Conservation (phyloP, 2,888 invertebrate species). For the Conus canariensis region DNA sequence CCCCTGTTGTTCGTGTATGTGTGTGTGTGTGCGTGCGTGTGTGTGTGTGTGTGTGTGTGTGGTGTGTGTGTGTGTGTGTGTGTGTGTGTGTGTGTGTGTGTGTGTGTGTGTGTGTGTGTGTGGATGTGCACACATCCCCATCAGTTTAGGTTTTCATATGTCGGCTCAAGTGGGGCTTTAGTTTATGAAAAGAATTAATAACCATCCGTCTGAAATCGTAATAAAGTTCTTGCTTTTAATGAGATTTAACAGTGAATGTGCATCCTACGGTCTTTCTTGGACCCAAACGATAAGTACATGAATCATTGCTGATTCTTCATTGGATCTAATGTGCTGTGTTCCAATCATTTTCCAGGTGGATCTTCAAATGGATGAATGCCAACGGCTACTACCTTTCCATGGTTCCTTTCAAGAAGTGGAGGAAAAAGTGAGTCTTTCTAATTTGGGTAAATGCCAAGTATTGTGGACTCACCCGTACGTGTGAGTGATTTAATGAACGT, state of each 20-base stretch:
- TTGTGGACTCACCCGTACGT: background rate
- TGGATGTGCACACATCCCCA: background rate
- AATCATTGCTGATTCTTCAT: background rate
- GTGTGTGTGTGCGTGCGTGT: conserved; percentile 7
- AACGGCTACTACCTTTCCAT: conserved; percentile 75
- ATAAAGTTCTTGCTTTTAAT: no score
- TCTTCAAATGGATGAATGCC: conserved; percentile 77
- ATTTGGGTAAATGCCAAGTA: background rate
- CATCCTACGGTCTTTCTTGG: no score
- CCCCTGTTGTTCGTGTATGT: background rate
- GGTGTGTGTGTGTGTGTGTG: no score
- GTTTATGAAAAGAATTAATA: background rate
- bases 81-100: background rate
- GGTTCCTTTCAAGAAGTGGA: conserved; percentile 74
- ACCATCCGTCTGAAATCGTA: background rate
- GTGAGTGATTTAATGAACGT: conserved; percentile 23
- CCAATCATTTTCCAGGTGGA: conserved; percentile 63
- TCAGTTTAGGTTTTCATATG: background rate
- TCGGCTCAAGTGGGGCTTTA: background rate
- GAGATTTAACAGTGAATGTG: no score
- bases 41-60: no score
- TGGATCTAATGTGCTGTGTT: background rate
- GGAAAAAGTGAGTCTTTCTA: conserved; percentile 64
- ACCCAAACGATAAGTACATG: no score
- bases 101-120: conserved; percentile 16